Percentiles rank a stretch among this genome's conserved stretches.
These are phyloP conservation scores for Trachurus trachurus DNA, from an alignment of 2,797 vertebrate genomes.

Conservation along the genomic window DNA sequence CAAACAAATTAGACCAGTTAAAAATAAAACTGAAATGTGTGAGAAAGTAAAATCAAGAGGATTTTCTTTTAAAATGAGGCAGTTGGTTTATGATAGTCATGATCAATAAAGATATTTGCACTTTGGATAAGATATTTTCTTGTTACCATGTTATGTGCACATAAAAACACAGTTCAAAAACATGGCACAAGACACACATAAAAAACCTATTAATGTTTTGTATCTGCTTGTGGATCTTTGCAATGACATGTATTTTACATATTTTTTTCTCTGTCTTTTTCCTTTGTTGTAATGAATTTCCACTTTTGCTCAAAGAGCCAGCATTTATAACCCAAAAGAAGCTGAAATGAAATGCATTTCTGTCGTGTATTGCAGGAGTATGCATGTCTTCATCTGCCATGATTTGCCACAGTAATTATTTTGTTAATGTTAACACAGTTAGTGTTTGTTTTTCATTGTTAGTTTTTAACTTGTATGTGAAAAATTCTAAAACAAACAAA, in stretches of 20 bases:
- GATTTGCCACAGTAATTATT: constrained; percentile 53
- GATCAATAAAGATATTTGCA: constrained; percentile 77
- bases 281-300: constrained; percentile 57
- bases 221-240: constrained; percentile 61
- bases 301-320: constrained; percentile 69
- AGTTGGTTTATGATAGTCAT: constrained; percentile 37
- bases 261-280: constrained; percentile 44
- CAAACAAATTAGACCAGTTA: constrained; percentile 11
- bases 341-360: constrained; percentile 64
- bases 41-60: constrained; percentile 16
- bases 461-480: constrained; percentile 73
- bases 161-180: constrained; percentile 67
- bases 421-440: constrained; percentile 71
- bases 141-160: constrained; percentile 73
- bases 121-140: constrained; percentile 74
- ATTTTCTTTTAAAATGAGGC: neutral
- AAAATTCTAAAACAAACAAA: constrained; percentile 54
- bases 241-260: constrained; percentile 61
- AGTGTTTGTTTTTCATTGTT: constrained; percentile 63
- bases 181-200: constrained; percentile 51
- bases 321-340: constrained; percentile 75
- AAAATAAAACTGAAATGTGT: constrained; percentile 14
- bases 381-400: constrained; percentile 71
- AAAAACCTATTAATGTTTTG: constrained; percentile 59
- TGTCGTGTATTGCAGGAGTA: constrained; percentile 58